phyloP scores from a whole-genome alignment of 1,140 invertebrate genomes.

The Colletes latitarsis region DNA sequence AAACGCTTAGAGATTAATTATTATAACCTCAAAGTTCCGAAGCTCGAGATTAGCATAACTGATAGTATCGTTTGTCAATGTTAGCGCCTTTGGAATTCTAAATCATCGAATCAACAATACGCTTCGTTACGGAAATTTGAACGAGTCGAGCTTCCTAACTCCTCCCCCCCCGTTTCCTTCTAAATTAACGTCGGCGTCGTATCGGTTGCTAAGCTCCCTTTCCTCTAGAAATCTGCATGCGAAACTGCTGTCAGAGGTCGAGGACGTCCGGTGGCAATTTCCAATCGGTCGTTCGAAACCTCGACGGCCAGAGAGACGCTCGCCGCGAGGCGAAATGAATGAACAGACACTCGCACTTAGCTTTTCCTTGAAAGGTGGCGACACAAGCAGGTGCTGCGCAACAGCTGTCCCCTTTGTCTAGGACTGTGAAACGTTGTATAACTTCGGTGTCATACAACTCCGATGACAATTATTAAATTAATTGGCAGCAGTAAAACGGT shows the following conservation, averaged over 20 bases:
- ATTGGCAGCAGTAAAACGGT: too few species aligned
- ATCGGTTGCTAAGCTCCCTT: slow-evolving; percentile 28
- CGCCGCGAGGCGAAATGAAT: slow-evolving; percentile 25
- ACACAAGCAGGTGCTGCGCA: slow-evolving; percentile 53
- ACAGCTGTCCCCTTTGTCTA: slow-evolving; percentile 61
- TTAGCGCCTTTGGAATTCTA: too few species aligned
- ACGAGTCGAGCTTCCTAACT: background rate
- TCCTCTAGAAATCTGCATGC: slow-evolving; percentile 8
- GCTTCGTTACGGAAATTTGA: background rate
- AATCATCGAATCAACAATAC: background rate
- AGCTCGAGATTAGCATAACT: too few species aligned
- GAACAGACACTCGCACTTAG: slow-evolving; percentile 30
- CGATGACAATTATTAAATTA: background rate
- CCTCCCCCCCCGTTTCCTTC: background rate
- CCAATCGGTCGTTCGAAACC: slow-evolving; percentile 23
- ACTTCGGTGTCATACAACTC: slow-evolving; percentile 7
- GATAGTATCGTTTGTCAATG: too few species aligned
- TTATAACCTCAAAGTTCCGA: too few species aligned
- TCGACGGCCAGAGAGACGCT: background rate
- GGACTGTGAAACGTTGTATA: slow-evolving; percentile 16
- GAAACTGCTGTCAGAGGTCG: slow-evolving; percentile 29
- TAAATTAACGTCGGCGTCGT: background rate
- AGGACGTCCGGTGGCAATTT: slow-evolving; percentile 48
- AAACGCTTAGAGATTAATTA: too few species aligned
- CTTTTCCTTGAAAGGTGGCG: slow-evolving; percentile 47